Conservation (phyloP, 35 echinoderm and acorn worm species). For the Heliocidaris erythrogramma region DNA sequence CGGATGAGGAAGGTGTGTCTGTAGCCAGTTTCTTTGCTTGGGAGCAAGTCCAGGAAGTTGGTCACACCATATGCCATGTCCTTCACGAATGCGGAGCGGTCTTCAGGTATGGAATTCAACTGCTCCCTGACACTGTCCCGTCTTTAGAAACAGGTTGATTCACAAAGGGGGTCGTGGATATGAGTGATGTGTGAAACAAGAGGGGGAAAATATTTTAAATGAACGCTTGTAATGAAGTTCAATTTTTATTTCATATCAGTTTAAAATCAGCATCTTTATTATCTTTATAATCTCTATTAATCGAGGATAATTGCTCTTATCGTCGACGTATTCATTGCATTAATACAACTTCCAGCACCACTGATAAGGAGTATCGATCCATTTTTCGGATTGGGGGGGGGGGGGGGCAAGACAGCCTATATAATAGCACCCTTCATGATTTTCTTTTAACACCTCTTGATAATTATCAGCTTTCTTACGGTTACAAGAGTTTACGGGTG, state of each 20-base stretch:
- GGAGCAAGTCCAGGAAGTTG: slow-evolving; percentile 1
- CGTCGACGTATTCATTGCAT: no score
- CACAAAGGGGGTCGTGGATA: background rate
- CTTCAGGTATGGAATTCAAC: slow-evolving; percentile 32
- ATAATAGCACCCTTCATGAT: no score
- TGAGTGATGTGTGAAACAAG: background rate
- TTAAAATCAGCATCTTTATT: background rate
- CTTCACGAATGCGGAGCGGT: slow-evolving; percentile 58
- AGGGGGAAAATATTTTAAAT: background rate
- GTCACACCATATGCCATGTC: slow-evolving; percentile 67
- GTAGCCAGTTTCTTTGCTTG: slow-evolving; percentile 6
- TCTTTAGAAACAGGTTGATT: slow-evolving; percentile 33
- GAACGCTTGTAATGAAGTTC: background rate
- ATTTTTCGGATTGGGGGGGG: no score
- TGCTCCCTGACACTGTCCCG: slow-evolving; percentile 56
- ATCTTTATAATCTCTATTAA: no score
- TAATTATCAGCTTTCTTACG: no score
- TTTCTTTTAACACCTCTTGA: no score
- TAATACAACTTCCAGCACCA: no score
- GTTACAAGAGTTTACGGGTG: no score
- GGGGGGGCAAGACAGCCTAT: no score
- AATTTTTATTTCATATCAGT: background rate
- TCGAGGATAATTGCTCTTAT: no score
- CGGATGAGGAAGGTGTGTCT: slow-evolving; percentile 67
- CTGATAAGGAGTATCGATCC: no score